These are phyloP conservation scores for Clarias platycephalus DNA, from an alignment of 2,797 vertebrate genomes.

Conservation along the genomic window DNA sequence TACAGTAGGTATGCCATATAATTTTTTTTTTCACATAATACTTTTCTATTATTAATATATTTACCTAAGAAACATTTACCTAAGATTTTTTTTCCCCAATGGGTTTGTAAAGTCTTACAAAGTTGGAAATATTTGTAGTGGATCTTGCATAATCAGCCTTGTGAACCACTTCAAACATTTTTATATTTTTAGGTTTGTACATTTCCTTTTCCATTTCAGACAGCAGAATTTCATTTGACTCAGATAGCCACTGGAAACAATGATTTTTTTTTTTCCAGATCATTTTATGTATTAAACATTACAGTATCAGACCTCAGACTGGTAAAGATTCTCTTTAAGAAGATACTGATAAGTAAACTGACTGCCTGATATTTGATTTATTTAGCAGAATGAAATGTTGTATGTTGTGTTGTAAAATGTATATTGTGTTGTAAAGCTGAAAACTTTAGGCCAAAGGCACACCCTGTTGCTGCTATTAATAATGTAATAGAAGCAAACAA, in stretches of 20 bases:
- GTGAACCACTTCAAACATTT: not conserved
- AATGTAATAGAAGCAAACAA: not conserved
- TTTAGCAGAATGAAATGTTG: not conserved
- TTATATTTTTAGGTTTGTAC: not conserved
- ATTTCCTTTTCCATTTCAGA: not conserved
- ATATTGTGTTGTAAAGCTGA: not conserved
- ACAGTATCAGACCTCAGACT: not conserved
- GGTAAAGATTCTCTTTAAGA: not conserved
- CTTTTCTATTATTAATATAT: too few relatives aligned
- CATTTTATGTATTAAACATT: not conserved
- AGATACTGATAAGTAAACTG: not conserved
- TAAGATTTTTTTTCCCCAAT: too few relatives aligned
- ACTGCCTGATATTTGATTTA: not conserved
- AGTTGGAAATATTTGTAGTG: not conserved
- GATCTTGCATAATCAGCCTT: not conserved
- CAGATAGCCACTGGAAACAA: not conserved
- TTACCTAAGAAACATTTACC: too few relatives aligned
- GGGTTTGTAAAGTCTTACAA: not conserved
- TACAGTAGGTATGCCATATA: not conserved
- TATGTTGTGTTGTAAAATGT: not conserved
- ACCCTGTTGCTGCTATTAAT: not conserved
- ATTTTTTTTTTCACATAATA: too few relatives aligned
- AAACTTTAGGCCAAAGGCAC: not conserved
- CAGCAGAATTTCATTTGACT: not conserved
- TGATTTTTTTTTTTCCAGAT: too few relatives aligned